phyloP scores from a whole-genome alignment of 1,140 invertebrate species.

The Sycophaga agraensis region DNA sequence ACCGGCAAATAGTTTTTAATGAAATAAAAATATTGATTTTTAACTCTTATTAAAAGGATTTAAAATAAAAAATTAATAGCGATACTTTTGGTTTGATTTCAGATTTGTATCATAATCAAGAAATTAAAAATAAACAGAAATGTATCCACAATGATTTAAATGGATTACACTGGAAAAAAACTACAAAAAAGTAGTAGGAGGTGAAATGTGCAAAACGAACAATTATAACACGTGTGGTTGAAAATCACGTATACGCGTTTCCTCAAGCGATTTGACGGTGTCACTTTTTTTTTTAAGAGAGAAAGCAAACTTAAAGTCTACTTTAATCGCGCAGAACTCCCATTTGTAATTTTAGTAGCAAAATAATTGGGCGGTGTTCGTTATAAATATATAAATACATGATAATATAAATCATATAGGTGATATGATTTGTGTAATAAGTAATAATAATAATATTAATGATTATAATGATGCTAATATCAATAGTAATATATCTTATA shows the following conservation, averaged over 20 bases:
- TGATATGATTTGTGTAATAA: conserved; percentile 56
- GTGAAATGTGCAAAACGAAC: conserved; percentile 48
- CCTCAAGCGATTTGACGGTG: conserved; percentile 49
- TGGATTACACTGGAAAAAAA: conserved; percentile 45
- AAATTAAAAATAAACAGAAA: conserved; percentile 51
- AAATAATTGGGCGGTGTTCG: conserved; percentile 54
- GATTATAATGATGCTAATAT: conserved; percentile 44
- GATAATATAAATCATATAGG: conserved; percentile 34
- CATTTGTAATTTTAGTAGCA: conserved; percentile 58
- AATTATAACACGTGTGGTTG: conserved; percentile 34
- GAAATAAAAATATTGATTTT: no score
- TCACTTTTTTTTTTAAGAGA: conserved; percentile 46
- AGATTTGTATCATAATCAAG: conserved; percentile 55
- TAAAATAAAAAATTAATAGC: conserved; percentile 2
- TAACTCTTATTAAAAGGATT: background rate
- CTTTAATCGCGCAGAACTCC: conserved; percentile 39
- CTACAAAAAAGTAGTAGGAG: conserved; percentile 45
- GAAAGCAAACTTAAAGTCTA: conserved; percentile 33
- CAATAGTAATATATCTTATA: conserved; percentile 39
- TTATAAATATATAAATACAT: conserved; percentile 58
- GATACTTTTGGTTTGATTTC: conserved; percentile 41
- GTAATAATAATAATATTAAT: conserved; percentile 46
- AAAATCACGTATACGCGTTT: conserved; percentile 30
- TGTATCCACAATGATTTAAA: conserved; percentile 50
- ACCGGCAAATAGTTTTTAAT: no score